A percentile compares a stretch with the other conserved stretches of the same genome.
Conservation (phyloP, 2,113 vertebrate species). For the Setophaga petechia region DNA sequence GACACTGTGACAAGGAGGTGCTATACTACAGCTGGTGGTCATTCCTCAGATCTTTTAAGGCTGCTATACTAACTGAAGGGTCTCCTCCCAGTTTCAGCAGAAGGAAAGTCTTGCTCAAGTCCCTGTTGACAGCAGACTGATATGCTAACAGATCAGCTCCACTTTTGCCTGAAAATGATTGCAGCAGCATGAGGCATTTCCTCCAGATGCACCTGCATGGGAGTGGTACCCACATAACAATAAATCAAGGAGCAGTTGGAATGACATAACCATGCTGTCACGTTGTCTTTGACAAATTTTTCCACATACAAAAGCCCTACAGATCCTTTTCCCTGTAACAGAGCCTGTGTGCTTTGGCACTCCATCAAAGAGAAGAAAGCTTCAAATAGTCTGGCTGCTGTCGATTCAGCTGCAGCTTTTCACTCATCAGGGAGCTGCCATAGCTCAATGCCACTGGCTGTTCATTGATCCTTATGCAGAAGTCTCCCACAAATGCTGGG, state of each 20-base stretch:
- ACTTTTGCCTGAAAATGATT: neutral
- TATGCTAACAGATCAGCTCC: neutral
- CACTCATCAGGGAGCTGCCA: neutral
- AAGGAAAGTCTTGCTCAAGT: neutral
- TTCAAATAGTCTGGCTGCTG: neutral
- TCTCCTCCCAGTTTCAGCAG: neutral
- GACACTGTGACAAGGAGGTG: neutral
- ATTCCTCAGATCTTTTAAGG: neutral
- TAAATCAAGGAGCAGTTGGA: neutral
- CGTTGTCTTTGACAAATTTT: neutral
- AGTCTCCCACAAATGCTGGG: neutral
- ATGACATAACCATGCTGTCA: neutral
- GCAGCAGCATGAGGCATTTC: neutral
- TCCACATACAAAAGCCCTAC: neutral
- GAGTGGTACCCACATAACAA: neutral
- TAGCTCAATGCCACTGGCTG: conserved; percentile 5
- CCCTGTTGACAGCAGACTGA: neutral
- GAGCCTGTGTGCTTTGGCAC: conserved; percentile 12
- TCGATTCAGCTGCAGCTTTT: conserved; percentile 16
- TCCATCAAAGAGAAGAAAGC: neutral
- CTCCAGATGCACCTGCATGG: neutral
- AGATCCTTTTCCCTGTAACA: neutral
- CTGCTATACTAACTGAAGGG: neutral
- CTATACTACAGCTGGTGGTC: neutral
- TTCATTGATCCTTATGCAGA: neutral